Percentiles rank a stretch among this genome's conserved stretches.
Evolutionary conservation across 2,797 vertebrate species (phyloP).

Genomic region (Phyllotis vaccarum): DNA sequence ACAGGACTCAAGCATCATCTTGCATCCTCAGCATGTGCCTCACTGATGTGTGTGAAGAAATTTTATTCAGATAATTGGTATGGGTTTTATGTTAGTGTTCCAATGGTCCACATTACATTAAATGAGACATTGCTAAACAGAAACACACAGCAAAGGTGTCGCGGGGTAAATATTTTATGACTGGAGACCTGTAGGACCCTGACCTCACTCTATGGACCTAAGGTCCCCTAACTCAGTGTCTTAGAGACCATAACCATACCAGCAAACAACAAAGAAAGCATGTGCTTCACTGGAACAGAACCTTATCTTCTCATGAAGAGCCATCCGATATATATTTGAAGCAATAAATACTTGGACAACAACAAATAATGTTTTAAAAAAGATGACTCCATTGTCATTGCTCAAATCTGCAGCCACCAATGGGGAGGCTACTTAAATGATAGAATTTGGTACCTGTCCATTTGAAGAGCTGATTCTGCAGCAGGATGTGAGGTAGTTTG

Average conservation of each 20-base stretch:
- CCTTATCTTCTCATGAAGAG: background rate
- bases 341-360: background rate
- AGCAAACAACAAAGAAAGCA: background rate
- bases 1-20: rapidly evolving
- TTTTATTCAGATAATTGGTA: background rate
- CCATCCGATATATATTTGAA: rapidly evolving
- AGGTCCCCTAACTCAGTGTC: rapidly evolving
- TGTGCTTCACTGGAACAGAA: too few species aligned
- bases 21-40: too few species aligned
- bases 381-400: rapidly evolving
- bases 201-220: background rate
- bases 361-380: too few species aligned
- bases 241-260: too few species aligned
- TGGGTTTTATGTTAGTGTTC: rapidly evolving
- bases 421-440: background rate
- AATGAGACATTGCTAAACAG: background rate
- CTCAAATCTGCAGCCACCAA: background rate
- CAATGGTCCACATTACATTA: rapidly evolving
- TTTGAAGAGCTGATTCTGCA: rapidly evolving
- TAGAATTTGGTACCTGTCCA: rapidly evolving
- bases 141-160: background rate
- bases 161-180: background rate
- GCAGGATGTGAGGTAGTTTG: background rate
- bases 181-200: background rate
- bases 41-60: rapidly evolving